Conservation (phyloP, 2,113 vertebrate species). For the Merops nubicus region DNA sequence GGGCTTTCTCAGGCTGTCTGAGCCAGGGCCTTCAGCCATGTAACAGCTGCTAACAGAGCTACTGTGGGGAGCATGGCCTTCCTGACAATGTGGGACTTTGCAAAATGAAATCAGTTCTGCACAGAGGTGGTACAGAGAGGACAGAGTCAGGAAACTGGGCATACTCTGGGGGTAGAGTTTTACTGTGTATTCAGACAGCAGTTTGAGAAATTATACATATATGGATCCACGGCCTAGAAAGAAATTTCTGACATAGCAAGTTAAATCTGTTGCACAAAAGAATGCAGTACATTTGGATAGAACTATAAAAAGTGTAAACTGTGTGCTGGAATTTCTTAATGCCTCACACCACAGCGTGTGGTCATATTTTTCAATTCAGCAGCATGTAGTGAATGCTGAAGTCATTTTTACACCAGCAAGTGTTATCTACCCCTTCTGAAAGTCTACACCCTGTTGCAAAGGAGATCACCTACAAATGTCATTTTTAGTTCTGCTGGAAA, state of each 20-base stretch:
- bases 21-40: rapidly evolving
- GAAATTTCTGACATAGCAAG: neutral
- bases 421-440: neutral
- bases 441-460: neutral
- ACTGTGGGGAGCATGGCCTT: neutral
- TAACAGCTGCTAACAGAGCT: rapidly evolving
- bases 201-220: rapidly evolving
- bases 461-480: neutral
- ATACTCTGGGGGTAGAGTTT: neutral
- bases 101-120: neutral
- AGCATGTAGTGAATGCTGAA: neutral
- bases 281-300: neutral
- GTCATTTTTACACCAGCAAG: rapidly evolving
- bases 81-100: rapidly evolving
- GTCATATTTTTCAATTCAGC: neutral
- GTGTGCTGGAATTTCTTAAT: neutral
- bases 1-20: neutral
- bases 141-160: neutral
- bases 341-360: neutral
- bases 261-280: neutral
- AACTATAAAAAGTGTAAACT: neutral
- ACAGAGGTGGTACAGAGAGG: rapidly evolving
- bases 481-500: neutral
- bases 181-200: neutral
- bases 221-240: neutral